Evolutionary conservation across 2,888 invertebrate genomes (phyloP).

Genomic region (Melolontha melolontha): DNA sequence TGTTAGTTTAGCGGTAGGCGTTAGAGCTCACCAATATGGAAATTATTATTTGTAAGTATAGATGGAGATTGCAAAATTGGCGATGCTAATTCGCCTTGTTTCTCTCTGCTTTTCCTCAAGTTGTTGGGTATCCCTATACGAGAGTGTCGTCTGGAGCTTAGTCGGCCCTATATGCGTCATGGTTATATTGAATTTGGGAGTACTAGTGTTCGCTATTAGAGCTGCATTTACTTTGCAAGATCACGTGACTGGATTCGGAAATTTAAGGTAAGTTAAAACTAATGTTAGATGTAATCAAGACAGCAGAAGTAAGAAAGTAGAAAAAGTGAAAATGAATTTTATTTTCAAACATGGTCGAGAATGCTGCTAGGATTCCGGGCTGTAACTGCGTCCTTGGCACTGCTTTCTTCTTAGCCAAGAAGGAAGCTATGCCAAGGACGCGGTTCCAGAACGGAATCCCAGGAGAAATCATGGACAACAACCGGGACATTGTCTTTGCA

Average conservation of each 20-base stretch:
- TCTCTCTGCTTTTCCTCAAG: constrained; percentile 65
- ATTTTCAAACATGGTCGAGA: no score
- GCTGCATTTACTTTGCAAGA: constrained; percentile 93
- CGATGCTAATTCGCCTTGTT: neutral
- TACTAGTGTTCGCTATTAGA: constrained; percentile 86
- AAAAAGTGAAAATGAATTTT: neutral
- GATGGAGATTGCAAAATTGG: neutral
- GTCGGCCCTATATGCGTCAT: constrained; percentile 89
- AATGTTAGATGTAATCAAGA: no score
- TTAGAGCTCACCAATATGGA: constrained; percentile 94
- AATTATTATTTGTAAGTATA: constrained; percentile 89
- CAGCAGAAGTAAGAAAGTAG: neutral
- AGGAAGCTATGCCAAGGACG: no score
- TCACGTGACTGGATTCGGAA: constrained; percentile 88
- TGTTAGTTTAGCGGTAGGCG: constrained; percentile 91
- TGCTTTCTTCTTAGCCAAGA: no score
- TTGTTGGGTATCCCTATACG: constrained; percentile 95
- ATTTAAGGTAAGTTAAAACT: constrained; percentile 72
- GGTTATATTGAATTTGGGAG: constrained; percentile 81
- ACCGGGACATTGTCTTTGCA: no score
- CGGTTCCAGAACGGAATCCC: no score
- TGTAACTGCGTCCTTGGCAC: no score
- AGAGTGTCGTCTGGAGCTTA: constrained; percentile 95
- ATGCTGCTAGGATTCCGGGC: no score
- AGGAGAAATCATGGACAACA: no score